Percentiles rank a stretch among this genome's conserved stretches.
Conservation (phyloP, 2,113 vertebrate genomes). For the Megaptera novaeangliae region DNA sequence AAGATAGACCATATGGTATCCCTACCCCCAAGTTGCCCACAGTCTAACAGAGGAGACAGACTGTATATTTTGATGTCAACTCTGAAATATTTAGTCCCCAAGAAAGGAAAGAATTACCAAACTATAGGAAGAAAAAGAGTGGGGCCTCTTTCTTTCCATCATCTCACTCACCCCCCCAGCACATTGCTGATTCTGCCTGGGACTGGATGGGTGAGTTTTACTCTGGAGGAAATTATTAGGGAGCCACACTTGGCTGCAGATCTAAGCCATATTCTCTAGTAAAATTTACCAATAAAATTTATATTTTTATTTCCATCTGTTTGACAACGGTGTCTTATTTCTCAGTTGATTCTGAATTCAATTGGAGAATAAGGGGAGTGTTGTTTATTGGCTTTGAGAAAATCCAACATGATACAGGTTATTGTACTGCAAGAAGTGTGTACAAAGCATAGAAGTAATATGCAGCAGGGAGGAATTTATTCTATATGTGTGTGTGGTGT, state of each 20-base stretch:
- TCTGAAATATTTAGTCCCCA: conserved; percentile 43
- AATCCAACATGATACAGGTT: not conserved
- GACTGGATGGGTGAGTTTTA: not conserved
- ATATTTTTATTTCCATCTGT: conserved; percentile 45
- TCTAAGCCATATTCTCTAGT: not conserved
- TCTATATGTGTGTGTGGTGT: not conserved
- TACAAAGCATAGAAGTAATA: not conserved
- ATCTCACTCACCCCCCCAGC: not conserved
- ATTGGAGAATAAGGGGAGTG: not conserved
- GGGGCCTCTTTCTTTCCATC: not conserved
- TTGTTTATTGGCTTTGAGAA: conserved; percentile 21
- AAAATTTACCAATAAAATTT: conserved; percentile 27
- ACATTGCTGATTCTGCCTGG: not conserved
- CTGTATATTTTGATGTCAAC: conserved; percentile 48
- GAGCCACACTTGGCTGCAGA: not conserved
- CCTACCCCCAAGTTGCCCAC: not conserved
- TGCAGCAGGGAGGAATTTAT: not conserved
- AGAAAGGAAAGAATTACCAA: not conserved
- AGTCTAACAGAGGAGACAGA: conserved; percentile 30
- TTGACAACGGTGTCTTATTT: conserved; percentile 48
- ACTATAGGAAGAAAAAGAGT: not conserved
- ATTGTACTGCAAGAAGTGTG: not conserved
- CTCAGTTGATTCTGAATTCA: conserved; percentile 33
- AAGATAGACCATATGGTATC: conserved; percentile 11
- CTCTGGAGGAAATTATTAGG: not conserved